Conservation (phyloP, 2,113 vertebrate species). For the Ifrita kowaldi region DNA sequence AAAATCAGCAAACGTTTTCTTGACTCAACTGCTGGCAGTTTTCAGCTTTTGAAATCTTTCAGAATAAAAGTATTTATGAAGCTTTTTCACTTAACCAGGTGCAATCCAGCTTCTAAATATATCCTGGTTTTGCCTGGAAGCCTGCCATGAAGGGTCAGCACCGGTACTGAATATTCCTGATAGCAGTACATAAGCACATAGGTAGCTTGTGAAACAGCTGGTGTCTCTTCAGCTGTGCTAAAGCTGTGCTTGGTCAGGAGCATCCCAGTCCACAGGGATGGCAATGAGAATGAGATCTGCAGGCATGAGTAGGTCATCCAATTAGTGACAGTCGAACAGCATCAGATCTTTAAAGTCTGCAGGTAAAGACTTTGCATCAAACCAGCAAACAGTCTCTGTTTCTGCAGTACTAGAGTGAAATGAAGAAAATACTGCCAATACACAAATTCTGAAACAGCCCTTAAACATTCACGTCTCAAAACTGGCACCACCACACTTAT, state of each 20-base stretch:
- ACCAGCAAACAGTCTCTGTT: background rate
- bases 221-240: background rate
- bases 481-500: background rate
- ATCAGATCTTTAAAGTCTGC: background rate
- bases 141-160: background rate
- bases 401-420: background rate
- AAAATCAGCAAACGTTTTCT: background rate
- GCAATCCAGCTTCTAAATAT: background rate
- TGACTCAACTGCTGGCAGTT: background rate
- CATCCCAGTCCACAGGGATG: background rate
- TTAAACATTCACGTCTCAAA: background rate
- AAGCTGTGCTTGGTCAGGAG: background rate
- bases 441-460: background rate
- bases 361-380: background rate
- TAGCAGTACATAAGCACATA: background rate
- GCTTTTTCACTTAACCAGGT: background rate
- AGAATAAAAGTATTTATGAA: background rate
- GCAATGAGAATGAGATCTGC: background rate
- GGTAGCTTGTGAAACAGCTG: background rate
- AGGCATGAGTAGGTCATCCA: background rate
- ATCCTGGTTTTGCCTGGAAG: background rate
- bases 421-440: background rate
- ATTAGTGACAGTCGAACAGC: background rate
- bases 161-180: background rate
- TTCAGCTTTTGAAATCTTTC: background rate